A percentile compares a stretch with the other conserved stretches of the same genome.
These are phyloP conservation scores for Phoxinus phoxinus DNA, from an alignment of 2,113 vertebrate species.

Conservation along the genomic window DNA sequence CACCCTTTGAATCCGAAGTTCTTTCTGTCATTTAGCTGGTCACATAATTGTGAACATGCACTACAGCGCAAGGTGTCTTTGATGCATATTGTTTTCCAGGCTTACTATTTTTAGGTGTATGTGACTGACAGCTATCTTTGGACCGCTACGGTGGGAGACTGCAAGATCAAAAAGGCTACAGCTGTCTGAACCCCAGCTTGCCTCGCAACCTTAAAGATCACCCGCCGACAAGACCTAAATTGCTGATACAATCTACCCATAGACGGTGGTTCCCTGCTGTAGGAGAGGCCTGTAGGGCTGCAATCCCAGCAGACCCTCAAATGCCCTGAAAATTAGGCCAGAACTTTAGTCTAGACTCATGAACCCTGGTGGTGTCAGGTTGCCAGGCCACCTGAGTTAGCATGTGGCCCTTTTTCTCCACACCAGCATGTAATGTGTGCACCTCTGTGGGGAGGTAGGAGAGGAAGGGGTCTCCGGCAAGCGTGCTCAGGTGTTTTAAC, in stretches of 20 bases:
- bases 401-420: constrained; percentile 46
- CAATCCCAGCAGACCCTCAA: constrained; percentile 43
- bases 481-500: constrained; percentile 61
- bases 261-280: constrained; percentile 54
- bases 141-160: constrained; percentile 51
- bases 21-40: constrained; percentile 43
- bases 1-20: constrained; percentile 37
- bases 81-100: constrained; percentile 44
- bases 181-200: constrained; percentile 53
- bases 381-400: constrained; percentile 32
- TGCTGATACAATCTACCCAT: constrained; percentile 59
- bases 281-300: constrained; percentile 40
- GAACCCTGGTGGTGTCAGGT: constrained; percentile 40
- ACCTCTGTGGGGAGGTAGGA: constrained; percentile 44
- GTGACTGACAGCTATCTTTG: constrained; percentile 59
- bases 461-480: constrained; percentile 24
- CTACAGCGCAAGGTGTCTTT: constrained; percentile 47
- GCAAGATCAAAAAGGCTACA: constrained; percentile 61
- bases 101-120: constrained; percentile 51
- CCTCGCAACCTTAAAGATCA: constrained; percentile 55
- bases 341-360: constrained; percentile 54
- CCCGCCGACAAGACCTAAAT: constrained; percentile 57
- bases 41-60: constrained; percentile 29
- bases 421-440: constrained; percentile 49
- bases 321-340: constrained; percentile 48